Percentiles rank a stretch among this genome's conserved stretches.
Conservation (phyloP, 2,888 invertebrate species). For the Crepidodera aurea region DNA sequence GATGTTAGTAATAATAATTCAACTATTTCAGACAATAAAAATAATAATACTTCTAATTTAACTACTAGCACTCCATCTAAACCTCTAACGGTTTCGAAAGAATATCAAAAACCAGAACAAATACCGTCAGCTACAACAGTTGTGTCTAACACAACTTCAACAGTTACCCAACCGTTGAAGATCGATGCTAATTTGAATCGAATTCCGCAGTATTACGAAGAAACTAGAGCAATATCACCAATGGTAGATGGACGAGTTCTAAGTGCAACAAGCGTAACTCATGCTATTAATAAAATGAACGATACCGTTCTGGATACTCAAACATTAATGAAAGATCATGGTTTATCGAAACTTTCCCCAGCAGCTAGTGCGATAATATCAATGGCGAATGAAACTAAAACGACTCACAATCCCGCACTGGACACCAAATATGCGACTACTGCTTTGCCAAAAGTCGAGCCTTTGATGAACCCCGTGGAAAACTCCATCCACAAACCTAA, state of each 20-base stretch:
- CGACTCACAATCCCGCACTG: constrained; percentile 37
- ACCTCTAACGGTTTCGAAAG: background rate
- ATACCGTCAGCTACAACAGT: constrained; percentile 54
- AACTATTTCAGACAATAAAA: constrained; percentile 23
- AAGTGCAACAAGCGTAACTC: constrained; percentile 59
- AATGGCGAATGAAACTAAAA: constrained; percentile 40
- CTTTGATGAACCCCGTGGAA: constrained; percentile 4
- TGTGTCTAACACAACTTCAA: constrained; percentile 58
- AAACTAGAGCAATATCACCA: constrained; percentile 47
- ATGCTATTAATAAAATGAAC: constrained; percentile 61
- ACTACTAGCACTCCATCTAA: constrained; percentile 10
- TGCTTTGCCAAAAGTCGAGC: constrained; percentile 45
- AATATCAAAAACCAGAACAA: constrained; percentile 20
- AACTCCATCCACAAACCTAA: constrained; percentile 30
- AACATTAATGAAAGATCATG: constrained; percentile 58
- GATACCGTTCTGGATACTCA: constrained; percentile 59
- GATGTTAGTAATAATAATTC: constrained; percentile 9
- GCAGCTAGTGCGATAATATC: constrained; percentile 46
- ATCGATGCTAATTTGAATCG: constrained; percentile 56
- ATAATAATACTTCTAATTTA: constrained; percentile 25
- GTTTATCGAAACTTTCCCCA: constrained; percentile 47
- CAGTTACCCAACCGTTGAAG: constrained; percentile 59
- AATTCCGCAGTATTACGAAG: constrained; percentile 42
- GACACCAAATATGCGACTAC: constrained; percentile 47
- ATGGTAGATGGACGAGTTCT: constrained; percentile 56